Conservation (phyloP, 2,888 invertebrate genomes). For the Aphodius sticticus region DNA sequence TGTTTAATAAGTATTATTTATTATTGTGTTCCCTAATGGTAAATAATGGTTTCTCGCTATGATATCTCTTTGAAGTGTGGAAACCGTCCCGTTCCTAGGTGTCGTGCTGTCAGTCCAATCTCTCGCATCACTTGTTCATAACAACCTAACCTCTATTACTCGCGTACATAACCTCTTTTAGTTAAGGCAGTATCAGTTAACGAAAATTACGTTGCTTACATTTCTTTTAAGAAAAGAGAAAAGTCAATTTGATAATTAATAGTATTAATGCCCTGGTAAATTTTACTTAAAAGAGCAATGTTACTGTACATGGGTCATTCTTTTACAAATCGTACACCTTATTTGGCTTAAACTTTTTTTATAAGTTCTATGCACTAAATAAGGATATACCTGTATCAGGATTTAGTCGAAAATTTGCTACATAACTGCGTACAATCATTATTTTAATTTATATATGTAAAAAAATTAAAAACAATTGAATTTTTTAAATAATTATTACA, state of each 20-base stretch:
- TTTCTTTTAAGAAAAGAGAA: neutral
- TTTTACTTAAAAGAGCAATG: neutral
- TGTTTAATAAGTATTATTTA: conserved; percentile 46
- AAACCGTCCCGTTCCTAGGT: conserved; percentile 47
- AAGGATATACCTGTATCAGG: too few species aligned
- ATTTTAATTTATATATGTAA: too few species aligned
- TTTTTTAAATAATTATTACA: too few species aligned
- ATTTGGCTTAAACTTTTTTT: too few species aligned
- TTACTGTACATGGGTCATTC: neutral
- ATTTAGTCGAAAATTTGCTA: too few species aligned
- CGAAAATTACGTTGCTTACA: neutral
- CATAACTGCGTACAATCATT: too few species aligned
- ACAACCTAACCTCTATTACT: neutral
- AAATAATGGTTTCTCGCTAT: conserved; percentile 34
- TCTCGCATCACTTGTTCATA: conserved; percentile 29
- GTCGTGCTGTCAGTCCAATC: conserved; percentile 35
- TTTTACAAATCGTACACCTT: too few species aligned
- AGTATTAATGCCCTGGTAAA: neutral
- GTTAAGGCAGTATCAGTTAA: conserved; percentile 40
- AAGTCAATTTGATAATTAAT: neutral
- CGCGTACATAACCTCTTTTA: neutral
- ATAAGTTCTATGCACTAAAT: too few species aligned
- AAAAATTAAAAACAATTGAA: too few species aligned
- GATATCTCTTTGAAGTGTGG: conserved; percentile 41
- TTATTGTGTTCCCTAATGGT: conserved; percentile 44